These are phyloP conservation scores for Pteropus rufus DNA, from an alignment of 2,797 vertebrate genomes.

Conservation along the genomic window DNA sequence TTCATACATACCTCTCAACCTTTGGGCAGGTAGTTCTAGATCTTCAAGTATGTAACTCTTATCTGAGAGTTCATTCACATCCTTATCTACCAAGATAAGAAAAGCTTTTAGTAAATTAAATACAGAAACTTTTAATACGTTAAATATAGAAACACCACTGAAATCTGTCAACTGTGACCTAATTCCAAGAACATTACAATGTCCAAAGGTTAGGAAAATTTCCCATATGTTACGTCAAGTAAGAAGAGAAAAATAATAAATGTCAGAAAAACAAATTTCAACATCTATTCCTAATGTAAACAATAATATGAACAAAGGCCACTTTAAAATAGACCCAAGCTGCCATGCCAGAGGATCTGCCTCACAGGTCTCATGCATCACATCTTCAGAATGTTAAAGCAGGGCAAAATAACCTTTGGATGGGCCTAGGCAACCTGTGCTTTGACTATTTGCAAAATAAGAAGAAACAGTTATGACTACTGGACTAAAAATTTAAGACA, in stretches of 20 bases:
- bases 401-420: not conserved
- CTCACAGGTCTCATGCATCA: not conserved
- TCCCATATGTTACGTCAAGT: not conserved
- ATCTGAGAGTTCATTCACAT: not conserved
- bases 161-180: not conserved
- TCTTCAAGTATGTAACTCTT: not conserved
- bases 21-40: not conserved
- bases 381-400: not conserved
- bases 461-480: not conserved
- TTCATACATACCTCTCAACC: not conserved
- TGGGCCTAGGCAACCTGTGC: not conserved
- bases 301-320: not conserved
- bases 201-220: not conserved
- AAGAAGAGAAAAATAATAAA: conserved; percentile 11
- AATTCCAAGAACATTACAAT: not conserved
- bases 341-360: not conserved
- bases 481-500: not conserved
- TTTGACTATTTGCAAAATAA: not conserved
- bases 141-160: not conserved
- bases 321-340: not conserved
- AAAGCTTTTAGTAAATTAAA: not conserved
- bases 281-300: not conserved
- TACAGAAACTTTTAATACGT: not conserved
- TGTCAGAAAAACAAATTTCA: not conserved
- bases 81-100: not conserved